phyloP scores from a whole-genome alignment of 2,113 vertebrate species.

The Dromiciops gliroides region DNA sequence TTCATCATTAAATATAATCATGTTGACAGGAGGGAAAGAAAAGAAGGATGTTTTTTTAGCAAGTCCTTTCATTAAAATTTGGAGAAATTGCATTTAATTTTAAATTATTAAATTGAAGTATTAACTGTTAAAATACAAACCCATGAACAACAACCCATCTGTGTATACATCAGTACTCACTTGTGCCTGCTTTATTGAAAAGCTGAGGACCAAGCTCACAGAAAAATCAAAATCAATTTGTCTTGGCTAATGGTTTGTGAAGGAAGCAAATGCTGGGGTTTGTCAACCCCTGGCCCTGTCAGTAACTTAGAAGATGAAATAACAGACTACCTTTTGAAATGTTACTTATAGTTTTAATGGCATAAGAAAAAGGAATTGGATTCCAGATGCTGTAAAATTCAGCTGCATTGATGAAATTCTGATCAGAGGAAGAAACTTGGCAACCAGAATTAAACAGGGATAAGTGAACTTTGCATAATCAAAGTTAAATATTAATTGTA shows the following conservation, averaged over 20 bases:
- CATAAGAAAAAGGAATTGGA: conserved; percentile 34
- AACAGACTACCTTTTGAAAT: conserved; percentile 56
- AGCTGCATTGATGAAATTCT: conserved; percentile 5
- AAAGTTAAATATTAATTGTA: conserved; percentile 79
- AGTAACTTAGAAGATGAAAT: conserved; percentile 57
- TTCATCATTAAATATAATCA: neutral
- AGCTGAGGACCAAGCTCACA: conserved; percentile 57
- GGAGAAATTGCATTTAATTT: conserved; percentile 29
- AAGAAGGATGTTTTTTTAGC: neutral
- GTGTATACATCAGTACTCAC: conserved; percentile 7
- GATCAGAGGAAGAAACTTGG: conserved; percentile 44
- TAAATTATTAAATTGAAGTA: conserved; percentile 29
- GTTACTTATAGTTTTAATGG: conserved; percentile 35
- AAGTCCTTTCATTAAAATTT: neutral
- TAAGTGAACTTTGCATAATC: conserved; percentile 60
- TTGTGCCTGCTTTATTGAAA: conserved; percentile 45
- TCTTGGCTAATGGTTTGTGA: conserved; percentile 57
- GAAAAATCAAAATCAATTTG: conserved; percentile 71
- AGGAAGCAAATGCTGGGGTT: conserved; percentile 57
- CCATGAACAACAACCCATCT: neutral
- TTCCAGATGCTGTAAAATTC: conserved; percentile 35
- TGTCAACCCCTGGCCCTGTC: conserved; percentile 57
- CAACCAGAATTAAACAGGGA: conserved; percentile 62
- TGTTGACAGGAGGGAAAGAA: conserved; percentile 1
- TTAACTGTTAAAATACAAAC: neutral